Conservation (phyloP, 2,797 vertebrate genomes). For the Anabacerthia variegaticeps region DNA sequence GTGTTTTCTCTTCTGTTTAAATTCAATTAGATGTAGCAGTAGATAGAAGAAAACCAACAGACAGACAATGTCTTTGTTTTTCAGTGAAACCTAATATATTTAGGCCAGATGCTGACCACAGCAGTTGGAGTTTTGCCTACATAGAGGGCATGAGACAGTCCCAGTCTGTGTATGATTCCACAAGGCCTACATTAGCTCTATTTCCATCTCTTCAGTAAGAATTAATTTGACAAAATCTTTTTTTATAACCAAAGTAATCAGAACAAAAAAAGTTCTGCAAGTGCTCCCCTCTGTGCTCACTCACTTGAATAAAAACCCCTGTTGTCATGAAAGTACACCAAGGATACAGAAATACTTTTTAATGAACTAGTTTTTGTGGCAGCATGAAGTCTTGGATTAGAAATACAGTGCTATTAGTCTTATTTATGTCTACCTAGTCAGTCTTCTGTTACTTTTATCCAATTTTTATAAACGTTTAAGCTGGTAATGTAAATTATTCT, state of each 20-base stretch:
- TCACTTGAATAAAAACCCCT: constrained; percentile 1
- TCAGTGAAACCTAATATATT: not conserved
- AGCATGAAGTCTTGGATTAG: constrained; percentile 12
- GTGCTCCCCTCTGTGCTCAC: constrained; percentile 6
- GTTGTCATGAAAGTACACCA: constrained; percentile 9
- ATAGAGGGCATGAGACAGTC: not conserved
- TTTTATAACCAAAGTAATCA: constrained; percentile 37
- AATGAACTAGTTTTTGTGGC: constrained; percentile 39
- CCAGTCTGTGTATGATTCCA: not conserved
- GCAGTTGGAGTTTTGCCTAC: not conserved
- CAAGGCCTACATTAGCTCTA: not conserved
- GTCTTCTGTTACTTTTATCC: not conserved
- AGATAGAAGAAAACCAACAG: not conserved
- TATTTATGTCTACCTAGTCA: constrained; percentile 11
- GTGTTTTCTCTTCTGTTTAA: not conserved
- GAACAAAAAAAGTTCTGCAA: not conserved
- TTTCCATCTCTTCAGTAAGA: not conserved
- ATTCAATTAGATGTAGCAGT: not conserved
- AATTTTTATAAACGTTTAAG: constrained; percentile 28
- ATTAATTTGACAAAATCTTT: constrained; percentile 27
- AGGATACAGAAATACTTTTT: constrained; percentile 15
- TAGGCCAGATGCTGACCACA: not conserved
- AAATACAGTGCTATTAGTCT: not conserved
- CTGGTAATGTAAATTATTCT: not conserved
- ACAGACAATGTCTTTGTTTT: not conserved